phyloP scores from a whole-genome alignment of 2,797 vertebrate genomes.

The Taeniopygia guttata region DNA sequence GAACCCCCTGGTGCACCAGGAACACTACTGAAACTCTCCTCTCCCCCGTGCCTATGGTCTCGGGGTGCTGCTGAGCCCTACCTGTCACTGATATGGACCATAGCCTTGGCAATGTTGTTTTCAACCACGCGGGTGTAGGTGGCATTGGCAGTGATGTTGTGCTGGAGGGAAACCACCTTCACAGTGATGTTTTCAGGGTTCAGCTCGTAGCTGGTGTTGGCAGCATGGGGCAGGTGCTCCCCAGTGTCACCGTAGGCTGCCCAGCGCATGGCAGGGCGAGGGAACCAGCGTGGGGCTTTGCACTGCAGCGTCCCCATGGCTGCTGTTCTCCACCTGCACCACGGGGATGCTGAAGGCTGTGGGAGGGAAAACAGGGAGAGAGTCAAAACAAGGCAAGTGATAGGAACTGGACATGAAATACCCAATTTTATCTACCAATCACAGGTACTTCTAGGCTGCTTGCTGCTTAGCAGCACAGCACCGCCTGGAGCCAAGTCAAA shows the following conservation, averaged over 20 bases:
- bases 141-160: slow-evolving; percentile 32
- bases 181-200: slow-evolving; percentile 67
- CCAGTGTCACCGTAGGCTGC: background rate
- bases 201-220: slow-evolving; percentile 58
- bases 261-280: slow-evolving; percentile 78
- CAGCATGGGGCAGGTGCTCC: slow-evolving; percentile 45
- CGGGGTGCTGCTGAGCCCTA: slow-evolving; percentile 14
- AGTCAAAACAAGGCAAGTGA: background rate
- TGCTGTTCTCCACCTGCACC: slow-evolving; percentile 49
- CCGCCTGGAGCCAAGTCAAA: fast-evolving
- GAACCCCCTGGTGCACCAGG: background rate
- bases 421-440: background rate
- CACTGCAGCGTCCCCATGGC: slow-evolving; percentile 63
- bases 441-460: background rate
- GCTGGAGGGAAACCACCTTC: slow-evolving; percentile 72
- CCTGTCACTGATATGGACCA: slow-evolving; percentile 79
- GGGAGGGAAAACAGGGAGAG: background rate
- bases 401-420: background rate
- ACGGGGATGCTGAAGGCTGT: slow-evolving; percentile 77
- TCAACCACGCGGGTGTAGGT: slow-evolving; percentile 79
- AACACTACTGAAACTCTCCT: background rate
- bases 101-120: slow-evolving; percentile 77
- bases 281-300: slow-evolving; percentile 77
- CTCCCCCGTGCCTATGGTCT: background rate
- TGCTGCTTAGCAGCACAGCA: background rate